Percentiles rank a stretch among this genome's conserved stretches.
phyloP scores from a whole-genome alignment of 1,140 invertebrate species.

The Eueides isabella region DNA sequence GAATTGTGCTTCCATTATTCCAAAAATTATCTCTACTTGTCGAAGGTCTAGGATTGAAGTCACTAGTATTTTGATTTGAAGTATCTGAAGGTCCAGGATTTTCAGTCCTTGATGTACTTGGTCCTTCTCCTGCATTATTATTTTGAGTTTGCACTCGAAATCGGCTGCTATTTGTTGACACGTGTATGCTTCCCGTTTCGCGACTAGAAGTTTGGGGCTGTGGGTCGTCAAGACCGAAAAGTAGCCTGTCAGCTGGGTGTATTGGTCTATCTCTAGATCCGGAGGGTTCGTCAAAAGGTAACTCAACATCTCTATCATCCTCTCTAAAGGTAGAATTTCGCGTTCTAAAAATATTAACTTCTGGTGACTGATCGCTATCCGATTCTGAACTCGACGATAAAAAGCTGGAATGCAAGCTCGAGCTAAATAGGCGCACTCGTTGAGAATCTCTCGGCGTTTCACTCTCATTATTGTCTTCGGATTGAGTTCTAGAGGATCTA shows the following conservation, averaged over 20 bases:
- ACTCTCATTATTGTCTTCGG: conserved; percentile 54
- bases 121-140: conserved; percentile 33
- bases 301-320: conserved; percentile 42
- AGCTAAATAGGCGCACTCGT: conserved; percentile 50
- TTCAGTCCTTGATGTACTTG: conserved; percentile 36
- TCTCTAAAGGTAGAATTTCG: conserved; percentile 66
- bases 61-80: conserved; percentile 37
- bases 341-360: conserved; percentile 71
- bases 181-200: conserved; percentile 49
- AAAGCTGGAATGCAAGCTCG: conserved; percentile 50
- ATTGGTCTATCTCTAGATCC: conserved; percentile 41
- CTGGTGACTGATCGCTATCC: conserved; percentile 69
- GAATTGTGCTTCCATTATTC: conserved; percentile 48
- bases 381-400: conserved; percentile 70
- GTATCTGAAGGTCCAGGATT: conserved; percentile 26
- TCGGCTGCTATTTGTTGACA: conserved; percentile 52
- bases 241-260: conserved; percentile 59
- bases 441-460: conserved; percentile 35
- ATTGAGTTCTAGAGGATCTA: conserved; percentile 47
- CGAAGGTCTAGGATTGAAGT: conserved; percentile 58
- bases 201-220: conserved; percentile 37
- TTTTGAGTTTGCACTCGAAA: conserved; percentile 61
- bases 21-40: conserved; percentile 66
- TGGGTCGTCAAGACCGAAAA: conserved; percentile 57
- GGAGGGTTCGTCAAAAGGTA: conserved; percentile 24